Base-by-base conservation (phyloP, 2,113 vertebrate genomes). In the Eulemur macaco region DNA sequence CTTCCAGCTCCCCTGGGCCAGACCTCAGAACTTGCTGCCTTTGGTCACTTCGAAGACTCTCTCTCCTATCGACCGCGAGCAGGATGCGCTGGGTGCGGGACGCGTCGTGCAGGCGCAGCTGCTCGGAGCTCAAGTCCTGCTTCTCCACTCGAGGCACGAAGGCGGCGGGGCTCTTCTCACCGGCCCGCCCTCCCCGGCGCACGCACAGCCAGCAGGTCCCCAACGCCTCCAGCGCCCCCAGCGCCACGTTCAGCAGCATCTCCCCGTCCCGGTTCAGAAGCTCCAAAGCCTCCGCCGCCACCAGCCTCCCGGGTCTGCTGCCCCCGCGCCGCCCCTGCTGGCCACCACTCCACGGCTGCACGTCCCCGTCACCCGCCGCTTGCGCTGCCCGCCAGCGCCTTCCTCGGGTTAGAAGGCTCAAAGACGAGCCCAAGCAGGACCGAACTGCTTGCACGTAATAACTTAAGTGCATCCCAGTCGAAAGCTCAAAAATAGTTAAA, bases 41-140 rank as follows among this genome's bases (percentile, higher is more conserved):
- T 99, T 99, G 97, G 99, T 99, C 98, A 99, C 99, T 98, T 99
- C 99, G 99, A 99, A 99, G 84, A 99, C 98, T 97, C 99, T 99
- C 98, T 97, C 99, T 99, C 98, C 99, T 99, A 98, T 99, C 99
- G 97, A 99, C 99, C 39, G 99, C 99, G 98, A 99, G 99, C 39
- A 99, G 99, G 98, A 99, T 99, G 98, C 99, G 99, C 27, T 99
- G 99, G 97, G 99, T 99, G 96, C 98, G 98, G 60, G 99, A 97
- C 25, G 99, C 99, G 98, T 99, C 99, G 98, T 99, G 99, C 89
- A 99, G 99, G 97, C 99, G 98, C 98, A 99, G 98, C 98, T 99
- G 99, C 98, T 99, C 99, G 98, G 99, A 97, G 81, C 98, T 99
- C 98, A 99, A 99, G 99, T 99, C 99, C 98, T 99, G 99, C 98